phyloP scores from a whole-genome alignment of 2,113 vertebrate species.

The Chloropsis hardwickii region DNA sequence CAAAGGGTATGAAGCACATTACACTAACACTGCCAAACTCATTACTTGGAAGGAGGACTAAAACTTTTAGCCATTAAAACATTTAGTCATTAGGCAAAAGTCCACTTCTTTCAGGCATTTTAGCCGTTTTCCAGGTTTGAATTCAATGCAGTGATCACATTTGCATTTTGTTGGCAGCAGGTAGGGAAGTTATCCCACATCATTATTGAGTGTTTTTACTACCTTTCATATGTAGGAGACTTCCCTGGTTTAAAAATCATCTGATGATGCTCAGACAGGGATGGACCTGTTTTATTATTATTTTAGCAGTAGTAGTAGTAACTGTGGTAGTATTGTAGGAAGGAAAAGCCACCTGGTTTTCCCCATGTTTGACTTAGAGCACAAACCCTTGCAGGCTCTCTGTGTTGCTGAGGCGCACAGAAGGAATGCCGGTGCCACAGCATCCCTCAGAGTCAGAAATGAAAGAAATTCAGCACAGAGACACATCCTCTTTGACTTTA shows the following conservation, averaged over 20 bases:
- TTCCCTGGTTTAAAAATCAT: not conserved
- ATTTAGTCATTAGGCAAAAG: not conserved
- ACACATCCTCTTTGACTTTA: not conserved
- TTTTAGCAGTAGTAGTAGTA: not conserved
- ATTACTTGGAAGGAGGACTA: not conserved
- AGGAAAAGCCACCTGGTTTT: fast-evolving
- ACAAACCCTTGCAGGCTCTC: not conserved
- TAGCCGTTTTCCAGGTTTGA: not conserved
- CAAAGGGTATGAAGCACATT: not conserved
- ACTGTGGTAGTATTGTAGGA: not conserved
- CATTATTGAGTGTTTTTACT: not conserved
- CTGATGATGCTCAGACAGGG: not conserved
- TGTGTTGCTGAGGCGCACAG: fast-evolving
- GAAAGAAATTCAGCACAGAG: not conserved
- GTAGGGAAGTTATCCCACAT: not conserved
- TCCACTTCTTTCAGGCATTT: not conserved
- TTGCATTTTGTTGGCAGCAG: not conserved
- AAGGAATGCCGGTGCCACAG: fast-evolving
- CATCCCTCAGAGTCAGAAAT: not conserved
- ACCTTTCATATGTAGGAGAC: not conserved
- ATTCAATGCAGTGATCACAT: not conserved
- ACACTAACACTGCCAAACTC: not conserved
- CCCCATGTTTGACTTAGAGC: not conserved
- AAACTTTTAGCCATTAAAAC: constrained; percentile 6
- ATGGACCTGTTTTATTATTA: not conserved